Conservation (phyloP, 2,113 vertebrate species). For the Erpornis zantholeuca region DNA sequence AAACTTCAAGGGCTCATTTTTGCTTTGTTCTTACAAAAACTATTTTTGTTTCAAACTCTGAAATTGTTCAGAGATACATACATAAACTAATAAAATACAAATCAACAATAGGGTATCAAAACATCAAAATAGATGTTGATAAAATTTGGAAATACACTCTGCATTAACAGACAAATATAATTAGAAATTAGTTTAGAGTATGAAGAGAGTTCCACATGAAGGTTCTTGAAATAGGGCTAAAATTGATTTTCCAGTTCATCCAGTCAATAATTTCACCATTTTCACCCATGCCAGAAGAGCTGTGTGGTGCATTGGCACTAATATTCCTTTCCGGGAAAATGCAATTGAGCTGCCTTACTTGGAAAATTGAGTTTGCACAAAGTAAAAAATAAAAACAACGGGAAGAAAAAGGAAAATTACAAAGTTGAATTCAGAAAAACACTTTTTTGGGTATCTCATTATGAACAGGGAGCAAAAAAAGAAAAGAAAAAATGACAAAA, state of each 20-base stretch:
- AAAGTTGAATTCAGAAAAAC: not conserved
- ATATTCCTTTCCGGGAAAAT: not conserved
- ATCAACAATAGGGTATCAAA: not conserved
- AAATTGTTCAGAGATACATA: not conserved
- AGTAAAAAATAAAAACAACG: not conserved
- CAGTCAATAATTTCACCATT: not conserved
- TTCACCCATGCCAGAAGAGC: not conserved
- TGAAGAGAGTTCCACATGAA: not conserved
- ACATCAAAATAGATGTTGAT: not conserved
- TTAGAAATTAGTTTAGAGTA: not conserved
- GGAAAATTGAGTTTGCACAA: not conserved
- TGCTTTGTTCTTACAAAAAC: not conserved
- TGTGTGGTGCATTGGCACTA: not conserved
- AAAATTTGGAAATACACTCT: not conserved
- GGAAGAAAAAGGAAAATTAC: not conserved
- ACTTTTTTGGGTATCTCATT: not conserved
- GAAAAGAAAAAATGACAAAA: not conserved
- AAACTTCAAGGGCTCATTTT: not conserved
- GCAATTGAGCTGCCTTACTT: not conserved
- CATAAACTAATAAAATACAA: not conserved
- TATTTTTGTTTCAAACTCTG: not conserved
- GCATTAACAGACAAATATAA: not conserved
- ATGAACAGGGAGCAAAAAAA: accelerated
- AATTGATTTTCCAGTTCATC: not conserved
- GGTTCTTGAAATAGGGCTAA: not conserved